Percentiles rank a stretch among this genome's conserved stretches.
phyloP scores from a whole-genome alignment of 2,888 invertebrate species.

The Xestia ashworthii region DNA sequence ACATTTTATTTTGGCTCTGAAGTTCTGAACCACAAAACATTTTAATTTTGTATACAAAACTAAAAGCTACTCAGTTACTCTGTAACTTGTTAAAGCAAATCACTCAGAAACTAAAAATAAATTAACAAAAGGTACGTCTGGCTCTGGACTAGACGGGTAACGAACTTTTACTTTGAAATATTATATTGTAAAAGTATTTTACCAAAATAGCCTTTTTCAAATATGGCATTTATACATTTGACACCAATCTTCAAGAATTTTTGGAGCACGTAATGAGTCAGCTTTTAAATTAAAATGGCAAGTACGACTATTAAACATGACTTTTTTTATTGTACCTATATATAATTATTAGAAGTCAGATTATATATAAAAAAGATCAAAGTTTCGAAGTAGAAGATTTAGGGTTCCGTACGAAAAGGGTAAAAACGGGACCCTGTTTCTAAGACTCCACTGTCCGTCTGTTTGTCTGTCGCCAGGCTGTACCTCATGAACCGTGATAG shows the following conservation, averaged over 20 bases:
- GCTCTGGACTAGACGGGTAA: constrained; percentile 26
- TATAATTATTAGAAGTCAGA: too few species aligned
- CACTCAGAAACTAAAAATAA: constrained; percentile 41
- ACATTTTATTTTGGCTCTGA: constrained; percentile 15
- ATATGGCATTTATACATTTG: neutral
- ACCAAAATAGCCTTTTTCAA: neutral
- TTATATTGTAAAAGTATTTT: neutral
- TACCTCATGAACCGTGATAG: too few species aligned
- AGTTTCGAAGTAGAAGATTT: too few species aligned
- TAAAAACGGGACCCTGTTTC: too few species aligned
- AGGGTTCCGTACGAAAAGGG: too few species aligned
- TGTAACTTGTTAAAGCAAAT: constrained; percentile 24
- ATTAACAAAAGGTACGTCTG: constrained; percentile 47
- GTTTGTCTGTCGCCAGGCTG: too few species aligned
- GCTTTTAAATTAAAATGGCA: too few species aligned
- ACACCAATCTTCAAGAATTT: neutral
- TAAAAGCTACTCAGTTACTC: constrained; percentile 14
- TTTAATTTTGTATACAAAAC: constrained; percentile 30
- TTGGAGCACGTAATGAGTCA: too few species aligned
- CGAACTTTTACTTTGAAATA: constrained; percentile 37
- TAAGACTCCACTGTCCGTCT: too few species aligned
- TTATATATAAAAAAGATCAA: too few species aligned
- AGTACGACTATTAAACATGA: too few species aligned
- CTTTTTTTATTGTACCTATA: too few species aligned
- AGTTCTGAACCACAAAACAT: constrained; percentile 13